Evolutionary conservation across 2,888 invertebrate species (phyloP), one percentile per base, ranked within the genome.

Genomic region (Ypsolopha sequella): DNA sequence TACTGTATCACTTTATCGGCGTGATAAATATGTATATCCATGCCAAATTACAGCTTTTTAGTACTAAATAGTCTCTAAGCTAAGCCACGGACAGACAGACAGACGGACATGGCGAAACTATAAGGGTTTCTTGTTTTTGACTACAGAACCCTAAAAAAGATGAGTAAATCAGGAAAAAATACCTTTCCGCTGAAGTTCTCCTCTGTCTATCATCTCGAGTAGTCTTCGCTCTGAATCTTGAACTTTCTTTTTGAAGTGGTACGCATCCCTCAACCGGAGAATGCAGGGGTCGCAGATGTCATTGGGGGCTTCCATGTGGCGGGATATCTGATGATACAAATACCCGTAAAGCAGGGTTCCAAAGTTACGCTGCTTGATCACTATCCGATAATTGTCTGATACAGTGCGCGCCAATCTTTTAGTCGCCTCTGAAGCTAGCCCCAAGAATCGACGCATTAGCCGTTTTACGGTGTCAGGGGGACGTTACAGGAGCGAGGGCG

Each of bases 131-230:
- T 3, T 39, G n/a, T n/a, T 6, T 39, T 39, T 39, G 9, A 39
- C 9, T 36, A 7, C 6, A 36, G 6, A 9, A 36, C 6, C 36
- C n/a, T 3, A n/a, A 13, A 2, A 11, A 7, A 45, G n/a, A 10
- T 6, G 35, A 33, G 34, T 45, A 34, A 35, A 34, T 3, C 4
- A n/a, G 13, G 3, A 11, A 41, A 13, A 11, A 47, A 41, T 56
- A 77, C 76, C 68, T 69, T 73, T 77, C 1, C 66, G 62, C 41
- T 66, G 65, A 49, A 85, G 82, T 36, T 79, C 78, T n/a, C 82
- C 80, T 1, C 78, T 58, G 0, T 73, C 81, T 1, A 85, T 59
- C 82, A 86, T 80, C 49, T 84, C 80, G 11, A 77, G 58, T 1
- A 77, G 56, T 33, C 56, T 64, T 56, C 75, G 66, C 48, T 79